phyloP scores from a whole-genome alignment of 2,797 vertebrate species.

The Huso huso region DNA sequence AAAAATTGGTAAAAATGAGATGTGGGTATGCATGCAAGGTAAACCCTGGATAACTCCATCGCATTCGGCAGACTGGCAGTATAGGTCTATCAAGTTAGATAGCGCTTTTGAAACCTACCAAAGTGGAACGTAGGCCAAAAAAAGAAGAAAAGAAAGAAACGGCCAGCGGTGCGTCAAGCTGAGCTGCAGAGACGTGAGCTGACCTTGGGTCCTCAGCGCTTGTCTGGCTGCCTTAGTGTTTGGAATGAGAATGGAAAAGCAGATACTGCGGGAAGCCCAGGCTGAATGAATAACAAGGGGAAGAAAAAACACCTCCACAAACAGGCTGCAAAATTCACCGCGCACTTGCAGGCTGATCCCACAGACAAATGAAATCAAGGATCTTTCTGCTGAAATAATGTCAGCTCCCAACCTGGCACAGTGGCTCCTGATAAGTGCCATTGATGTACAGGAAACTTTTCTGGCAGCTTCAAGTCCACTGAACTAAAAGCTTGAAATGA shows the following conservation, averaged over 20 bases:
- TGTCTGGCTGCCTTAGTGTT: neutral
- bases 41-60: too few relatives aligned
- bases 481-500: constrained; percentile 2
- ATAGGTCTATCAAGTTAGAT: too few relatives aligned
- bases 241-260: neutral
- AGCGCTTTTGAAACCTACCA: too few relatives aligned
- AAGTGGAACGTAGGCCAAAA: too few relatives aligned
- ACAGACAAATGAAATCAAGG: constrained; percentile 18
- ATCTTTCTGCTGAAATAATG: neutral
- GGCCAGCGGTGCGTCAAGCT: too few relatives aligned
- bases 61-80: too few relatives aligned
- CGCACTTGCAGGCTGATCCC: constrained; percentile 1
- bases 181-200: neutral
- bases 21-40: too few relatives aligned
- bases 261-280: neutral
- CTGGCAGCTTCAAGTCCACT: constrained; percentile 9
- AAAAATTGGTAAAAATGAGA: too few relatives aligned
- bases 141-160: too few relatives aligned
- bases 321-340: too few relatives aligned
- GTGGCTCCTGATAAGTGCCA: constrained; percentile 2
- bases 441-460: constrained; percentile 4
- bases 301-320: too few relatives aligned
- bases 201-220: neutral
- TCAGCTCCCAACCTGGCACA: neutral
- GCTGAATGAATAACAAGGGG: too few relatives aligned